Evolutionary conservation across 1,140 invertebrate species (phyloP).

Genomic region (Leptoteleia sp.): DNA sequence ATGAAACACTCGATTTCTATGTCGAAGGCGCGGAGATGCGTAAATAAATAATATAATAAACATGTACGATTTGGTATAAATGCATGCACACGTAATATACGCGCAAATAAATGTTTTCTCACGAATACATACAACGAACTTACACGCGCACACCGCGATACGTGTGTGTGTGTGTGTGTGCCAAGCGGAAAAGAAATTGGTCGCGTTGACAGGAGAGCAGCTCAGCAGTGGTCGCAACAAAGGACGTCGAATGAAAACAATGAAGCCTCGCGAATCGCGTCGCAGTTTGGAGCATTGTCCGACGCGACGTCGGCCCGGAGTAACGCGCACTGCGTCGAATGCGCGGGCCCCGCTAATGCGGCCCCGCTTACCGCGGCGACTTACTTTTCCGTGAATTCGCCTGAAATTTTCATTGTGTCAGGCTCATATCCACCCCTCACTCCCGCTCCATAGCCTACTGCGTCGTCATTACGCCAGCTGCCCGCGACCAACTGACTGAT

Average conservation of each 20-base stretch:
- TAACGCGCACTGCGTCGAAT: conserved; percentile 18
- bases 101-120: too few relatives aligned
- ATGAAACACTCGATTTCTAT: too few relatives aligned
- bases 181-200: conserved; percentile 26
- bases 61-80: conserved; percentile 3
- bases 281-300: conserved; percentile 28
- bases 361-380: conserved; percentile 35
- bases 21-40: too few relatives aligned
- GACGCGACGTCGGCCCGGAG: conserved; percentile 34
- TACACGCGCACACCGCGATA: conserved; percentile 11
- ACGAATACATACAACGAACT: too few relatives aligned
- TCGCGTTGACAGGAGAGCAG: conserved; percentile 47
- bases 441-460: conserved; percentile 72
- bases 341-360: neutral
- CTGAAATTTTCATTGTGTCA: conserved; percentile 72
- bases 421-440: conserved; percentile 67
- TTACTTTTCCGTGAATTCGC: conserved; percentile 72
- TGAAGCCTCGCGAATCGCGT: conserved; percentile 30
- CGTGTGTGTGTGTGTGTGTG: conserved; percentile 4
- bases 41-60: conserved; percentile 2
- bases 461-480: conserved; percentile 75
- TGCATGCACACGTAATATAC: conserved; percentile 1
- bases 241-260: conserved; percentile 54
- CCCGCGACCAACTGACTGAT: conserved; percentile 72
- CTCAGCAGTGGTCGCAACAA: conserved; percentile 50